phyloP scores from a whole-genome alignment of 1,140 invertebrate species.

The Platyura marginata region DNA sequence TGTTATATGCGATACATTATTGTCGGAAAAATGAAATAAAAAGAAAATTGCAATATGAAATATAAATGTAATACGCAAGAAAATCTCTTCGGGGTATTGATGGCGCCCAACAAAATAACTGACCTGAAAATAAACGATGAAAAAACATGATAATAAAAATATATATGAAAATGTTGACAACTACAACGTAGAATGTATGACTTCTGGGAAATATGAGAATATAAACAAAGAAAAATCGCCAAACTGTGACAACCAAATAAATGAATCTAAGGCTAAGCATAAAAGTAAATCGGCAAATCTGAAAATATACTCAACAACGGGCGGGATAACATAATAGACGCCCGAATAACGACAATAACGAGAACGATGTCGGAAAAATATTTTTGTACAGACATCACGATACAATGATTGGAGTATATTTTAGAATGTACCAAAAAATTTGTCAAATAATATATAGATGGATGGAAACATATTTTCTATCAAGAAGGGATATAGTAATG shows the following conservation, averaged over 20 bases:
- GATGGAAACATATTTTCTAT: too few species aligned
- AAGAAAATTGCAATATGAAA: not conserved
- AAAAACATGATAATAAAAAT: not conserved
- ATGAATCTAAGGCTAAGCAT: not conserved
- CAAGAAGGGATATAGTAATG: too few species aligned
- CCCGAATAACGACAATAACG: too few species aligned
- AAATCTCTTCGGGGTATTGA: too few species aligned
- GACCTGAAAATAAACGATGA: not conserved
- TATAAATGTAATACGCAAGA: not conserved
- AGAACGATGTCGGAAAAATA: too few species aligned
- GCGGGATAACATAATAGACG: too few species aligned
- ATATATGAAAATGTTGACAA: not conserved
- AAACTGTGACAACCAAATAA: not conserved
- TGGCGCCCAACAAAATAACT: not conserved
- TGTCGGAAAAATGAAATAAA: not conserved
- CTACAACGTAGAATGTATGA: not conserved
- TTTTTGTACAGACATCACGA: too few species aligned
- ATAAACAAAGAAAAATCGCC: not conserved
- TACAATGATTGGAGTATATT: too few species aligned
- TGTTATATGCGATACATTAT: too few species aligned
- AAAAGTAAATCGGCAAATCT: not conserved
- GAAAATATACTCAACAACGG: not conserved
- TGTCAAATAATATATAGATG: too few species aligned
- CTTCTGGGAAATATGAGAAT: not conserved
- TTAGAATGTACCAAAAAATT: too few species aligned